Conservation (phyloP, 2,797 vertebrate species). For the Chaetophractus vellerosus region DNA sequence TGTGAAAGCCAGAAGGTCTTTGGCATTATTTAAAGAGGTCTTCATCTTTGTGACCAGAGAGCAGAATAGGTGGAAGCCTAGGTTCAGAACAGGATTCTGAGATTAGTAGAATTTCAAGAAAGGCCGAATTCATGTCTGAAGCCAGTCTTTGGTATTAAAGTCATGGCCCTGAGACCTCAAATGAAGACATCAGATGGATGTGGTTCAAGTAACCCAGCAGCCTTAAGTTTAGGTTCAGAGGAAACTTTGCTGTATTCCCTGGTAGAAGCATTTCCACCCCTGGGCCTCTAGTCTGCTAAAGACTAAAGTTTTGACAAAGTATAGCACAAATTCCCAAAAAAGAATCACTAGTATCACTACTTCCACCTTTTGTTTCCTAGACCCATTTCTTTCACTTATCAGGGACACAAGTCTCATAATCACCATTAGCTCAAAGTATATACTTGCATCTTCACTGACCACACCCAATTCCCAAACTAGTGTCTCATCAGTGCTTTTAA, state of each 20-base stretch:
- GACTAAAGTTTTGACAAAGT: neutral
- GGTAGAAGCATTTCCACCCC: neutral
- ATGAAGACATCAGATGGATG: neutral
- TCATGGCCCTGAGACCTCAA: neutral
- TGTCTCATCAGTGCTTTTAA: neutral
- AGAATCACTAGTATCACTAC: neutral
- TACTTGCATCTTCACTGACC: neutral
- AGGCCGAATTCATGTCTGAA: neutral
- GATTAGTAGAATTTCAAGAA: neutral
- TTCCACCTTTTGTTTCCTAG: neutral
- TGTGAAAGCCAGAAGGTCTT: conserved; percentile 16
- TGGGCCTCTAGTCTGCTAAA: neutral
- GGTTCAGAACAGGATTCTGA: neutral
- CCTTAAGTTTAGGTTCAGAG: neutral
- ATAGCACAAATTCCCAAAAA: neutral
- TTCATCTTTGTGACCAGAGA: neutral
- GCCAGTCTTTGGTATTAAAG: neutral
- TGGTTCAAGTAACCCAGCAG: neutral
- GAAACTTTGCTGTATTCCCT: neutral
- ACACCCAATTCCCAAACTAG: neutral
- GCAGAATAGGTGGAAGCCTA: neutral
- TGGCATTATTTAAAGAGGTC: neutral
- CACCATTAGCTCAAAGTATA: neutral
- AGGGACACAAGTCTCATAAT: neutral
- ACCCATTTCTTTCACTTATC: neutral